Base-by-base conservation (phyloP, 1,140 invertebrate species). In the Bombus pyrosoma region DNA sequence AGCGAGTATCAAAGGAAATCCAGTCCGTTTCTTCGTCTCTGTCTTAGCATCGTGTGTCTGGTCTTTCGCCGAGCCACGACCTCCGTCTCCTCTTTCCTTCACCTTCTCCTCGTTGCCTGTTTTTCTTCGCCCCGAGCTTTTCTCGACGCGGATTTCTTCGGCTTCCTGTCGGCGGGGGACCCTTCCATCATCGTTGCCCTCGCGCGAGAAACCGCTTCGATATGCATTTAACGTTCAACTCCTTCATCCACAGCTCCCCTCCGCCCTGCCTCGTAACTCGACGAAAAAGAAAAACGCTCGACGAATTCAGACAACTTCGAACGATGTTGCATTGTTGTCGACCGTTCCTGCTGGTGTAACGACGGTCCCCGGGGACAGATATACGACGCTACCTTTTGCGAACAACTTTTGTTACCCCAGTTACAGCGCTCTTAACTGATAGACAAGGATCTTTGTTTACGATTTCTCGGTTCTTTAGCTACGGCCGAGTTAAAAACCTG, bases 331-430 rank as follows among this genome's bases (percentile, higher is more conserved):
- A 82, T 80, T 79, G 86, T 87, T 76, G 73, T n/a, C 57, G 77
- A 41, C 3, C 64, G 64, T 81, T 87, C 59, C 59, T 84, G 47
- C 59, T 64, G 62, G 64, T 83, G 86, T 87, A 87, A 90, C 86
- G 47, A 85, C 57, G 18, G 25, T 82, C 86, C 39, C 88, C 3
- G 12, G 86, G 62, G 88, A 47, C 62, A 73, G 83, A 62, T 87
- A 85, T 79, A 81, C 59, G 57, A 41, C 68, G 74, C 57, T 41
- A 25, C 47, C 85, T 89, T 66, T 87, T 83, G 80, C 76, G 59
- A 47, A 32, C 34, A 13, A 37, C 53, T 32, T 89, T 86, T 85
- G 88, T 90, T 86, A 81, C 37, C 71, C 47, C 18, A 53, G 47
- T 53, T 22, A 53, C 47, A 53, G 47, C 47, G 47, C 18, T 0